phyloP scores from a whole-genome alignment of 2,888 invertebrate species.

The Pheosia tremula region DNA sequence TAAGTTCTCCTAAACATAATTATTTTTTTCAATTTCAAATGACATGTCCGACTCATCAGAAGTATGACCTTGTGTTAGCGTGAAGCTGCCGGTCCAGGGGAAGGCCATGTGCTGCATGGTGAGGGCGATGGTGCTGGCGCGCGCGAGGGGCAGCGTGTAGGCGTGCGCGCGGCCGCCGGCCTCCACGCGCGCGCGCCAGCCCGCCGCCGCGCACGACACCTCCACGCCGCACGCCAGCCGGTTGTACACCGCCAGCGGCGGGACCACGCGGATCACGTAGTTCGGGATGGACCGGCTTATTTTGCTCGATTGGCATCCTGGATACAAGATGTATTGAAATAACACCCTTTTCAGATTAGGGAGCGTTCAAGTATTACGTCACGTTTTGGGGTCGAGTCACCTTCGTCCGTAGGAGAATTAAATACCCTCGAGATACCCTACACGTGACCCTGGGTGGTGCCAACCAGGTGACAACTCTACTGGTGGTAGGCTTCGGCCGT shows the following conservation, averaged over 20 bases:
- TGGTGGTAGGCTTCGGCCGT: too few species aligned
- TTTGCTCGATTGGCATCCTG: conserved; percentile 71
- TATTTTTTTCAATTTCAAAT: too few species aligned
- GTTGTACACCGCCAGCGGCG: conserved; percentile 90
- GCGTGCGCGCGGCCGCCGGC: conserved; percentile 89
- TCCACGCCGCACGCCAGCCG: conserved; percentile 87
- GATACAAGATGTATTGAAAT: not conserved
- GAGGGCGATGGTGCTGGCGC: conserved; percentile 78
- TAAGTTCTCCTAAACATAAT: too few species aligned
- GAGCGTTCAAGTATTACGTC: too few species aligned
- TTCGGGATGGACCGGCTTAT: conserved; percentile 86
- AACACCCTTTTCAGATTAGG: too few species aligned
- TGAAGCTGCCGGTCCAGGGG: conserved; percentile 89
- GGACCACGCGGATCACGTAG: conserved; percentile 88
- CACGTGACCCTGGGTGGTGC: too few species aligned
- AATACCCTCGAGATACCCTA: too few species aligned
- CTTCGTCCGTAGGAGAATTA: too few species aligned
- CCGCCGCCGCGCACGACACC: conserved; percentile 34
- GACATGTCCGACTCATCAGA: too few species aligned
- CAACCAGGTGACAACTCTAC: too few species aligned
- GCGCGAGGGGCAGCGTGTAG: conserved; percentile 86
- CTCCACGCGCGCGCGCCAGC: conserved; percentile 84
- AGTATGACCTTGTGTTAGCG: conserved; percentile 84
- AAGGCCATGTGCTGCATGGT: conserved; percentile 86
- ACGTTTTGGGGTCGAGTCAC: too few species aligned